Base-by-base conservation (phyloP, 2,113 vertebrate species). In the Ameiurus melas region DNA sequence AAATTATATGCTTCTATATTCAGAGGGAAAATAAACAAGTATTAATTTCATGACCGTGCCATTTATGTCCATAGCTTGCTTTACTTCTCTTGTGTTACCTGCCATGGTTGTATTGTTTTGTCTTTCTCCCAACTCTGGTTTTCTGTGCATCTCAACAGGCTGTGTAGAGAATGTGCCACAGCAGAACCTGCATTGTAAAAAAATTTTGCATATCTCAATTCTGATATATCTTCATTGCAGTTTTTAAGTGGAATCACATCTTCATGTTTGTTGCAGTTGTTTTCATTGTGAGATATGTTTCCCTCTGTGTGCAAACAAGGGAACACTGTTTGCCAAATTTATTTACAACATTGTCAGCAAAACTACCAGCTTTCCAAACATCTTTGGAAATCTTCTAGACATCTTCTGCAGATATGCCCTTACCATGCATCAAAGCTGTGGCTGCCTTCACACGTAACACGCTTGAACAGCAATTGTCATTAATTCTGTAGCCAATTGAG, bases 401-500 rank as follows among this genome's bases (percentile, higher is more conserved):
- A 51, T 92, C 84, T 13, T 83, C 85, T 9, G 53, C n/a, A 43
- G 33, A 90, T 87, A 60, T 6, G 1, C 92, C 93, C 66, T 91
- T 86, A 13, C 94, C 92, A 20, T 95, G 95, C 90, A 95, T 91
- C 20, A 95, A 81, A 30, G 93, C 94, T 94, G 95, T 93, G 4
- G 91, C 94, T 14, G 93, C 90, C 62, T 91, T 93, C 91, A 96
- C 94, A 17, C 94, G 94, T 62, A 92, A 91, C 47, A 94, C 81
- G 13, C 94, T 94, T 19, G 94, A 94, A 20, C 91, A 93, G 88
- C 95, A 95, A 71, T 92, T 94, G 90, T 95, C 95, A 87, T 95
- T 95, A 89, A 96, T 94, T 64, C 92, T 92, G 87, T 96, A 96
- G 57, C 94, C 94, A 22, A 96, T 86, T n/a, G 93, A 91, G 75